A percentile compares a stretch with the other conserved stretches of the same genome.
These are phyloP conservation scores for Panulirus ornatus DNA, from an alignment of 1,140 invertebrate species.

Conservation along the genomic window DNA sequence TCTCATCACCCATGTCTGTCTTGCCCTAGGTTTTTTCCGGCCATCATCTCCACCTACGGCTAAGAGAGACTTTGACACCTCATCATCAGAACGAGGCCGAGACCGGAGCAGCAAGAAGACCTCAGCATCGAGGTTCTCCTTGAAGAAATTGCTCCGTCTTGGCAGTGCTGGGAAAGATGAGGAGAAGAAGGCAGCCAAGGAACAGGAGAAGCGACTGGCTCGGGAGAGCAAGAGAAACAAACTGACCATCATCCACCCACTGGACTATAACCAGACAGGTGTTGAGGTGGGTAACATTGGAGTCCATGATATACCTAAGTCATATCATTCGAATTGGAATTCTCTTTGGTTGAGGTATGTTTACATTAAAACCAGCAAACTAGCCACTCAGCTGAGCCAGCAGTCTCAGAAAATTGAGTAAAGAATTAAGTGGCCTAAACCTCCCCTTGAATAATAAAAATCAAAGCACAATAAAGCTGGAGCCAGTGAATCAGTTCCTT, in stretches of 20 bases:
- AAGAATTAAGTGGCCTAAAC: too few relatives aligned
- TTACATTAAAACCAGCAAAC: too few relatives aligned
- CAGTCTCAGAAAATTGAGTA: too few relatives aligned
- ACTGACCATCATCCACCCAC: constrained; percentile 91
- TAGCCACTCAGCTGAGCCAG: too few relatives aligned
- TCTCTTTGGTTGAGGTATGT: background rate
- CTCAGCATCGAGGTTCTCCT: constrained; percentile 82
- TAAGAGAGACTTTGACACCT: constrained; percentile 19
- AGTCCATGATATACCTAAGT: too few relatives aligned
- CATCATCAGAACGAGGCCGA: constrained; percentile 1
- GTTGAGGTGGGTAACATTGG: constrained; percentile 79
- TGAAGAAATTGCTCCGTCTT: constrained; percentile 90
- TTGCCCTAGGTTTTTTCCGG: constrained; percentile 62
- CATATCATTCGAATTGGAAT: too few relatives aligned
- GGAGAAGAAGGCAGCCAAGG: constrained; percentile 71
- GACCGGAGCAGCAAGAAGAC: constrained; percentile 68
- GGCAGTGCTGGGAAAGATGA: constrained; percentile 82
- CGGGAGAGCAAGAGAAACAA: constrained; percentile 74
- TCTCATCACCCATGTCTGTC: background rate
- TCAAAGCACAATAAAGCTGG: too few relatives aligned
- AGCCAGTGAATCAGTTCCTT: too few relatives aligned
- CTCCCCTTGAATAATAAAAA: too few relatives aligned
- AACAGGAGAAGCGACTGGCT: constrained; percentile 75
- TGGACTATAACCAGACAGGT: constrained; percentile 87
- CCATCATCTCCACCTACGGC: constrained; percentile 66